Base-by-base conservation (phyloP, 1,140 invertebrate species). In the Pinna nobilis region DNA sequence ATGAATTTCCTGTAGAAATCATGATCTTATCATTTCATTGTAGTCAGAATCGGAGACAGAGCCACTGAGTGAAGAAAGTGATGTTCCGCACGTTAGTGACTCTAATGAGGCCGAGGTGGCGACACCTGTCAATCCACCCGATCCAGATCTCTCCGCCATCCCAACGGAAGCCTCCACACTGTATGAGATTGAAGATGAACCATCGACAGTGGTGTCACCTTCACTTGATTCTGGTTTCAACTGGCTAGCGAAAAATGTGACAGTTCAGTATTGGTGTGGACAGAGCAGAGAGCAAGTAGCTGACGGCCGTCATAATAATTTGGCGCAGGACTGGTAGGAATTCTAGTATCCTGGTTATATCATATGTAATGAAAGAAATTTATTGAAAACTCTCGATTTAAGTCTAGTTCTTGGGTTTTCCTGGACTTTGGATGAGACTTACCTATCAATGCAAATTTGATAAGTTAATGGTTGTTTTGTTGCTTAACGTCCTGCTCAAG, bases 241-340 rank as follows among this genome's bases (percentile, higher is more conserved):
- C n/a, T 79, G 82, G 80, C 57, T 86, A 61, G 57, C 37, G 18
- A 70, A 68, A 37, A 77, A 80, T 51, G 50, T 86, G 1, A 74
- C 81, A 2, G 74, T 78, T 37, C 78, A 83, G 70, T 86, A 86
- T 63, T 86, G 84, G 84, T 75, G 55, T 59, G 55, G 55, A 35
- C 55, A 59, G 18, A 59, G 23, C 28, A 30, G 30, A 33, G 30
- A 30, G 23, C 30, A 59, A 33, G 55, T 35, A 9, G 5, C 32
- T 11, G 28, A 59, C 2, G n/a, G 15, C 13, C 33, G 18, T 2
- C 30, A 59, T 20, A 59, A 59, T 33, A 80, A 84, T 49, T 64
- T 82, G 1, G 32, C 59, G n/a, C 66, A 41, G 59, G 74, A 84
- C 61, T 84, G 82, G 82, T 84, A 53, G 37, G 77, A 61, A 37